Percentiles rank a stretch among this genome's conserved stretches.
Conservation (phyloP, 2,888 invertebrate species). For the Beris morrisii region DNA sequence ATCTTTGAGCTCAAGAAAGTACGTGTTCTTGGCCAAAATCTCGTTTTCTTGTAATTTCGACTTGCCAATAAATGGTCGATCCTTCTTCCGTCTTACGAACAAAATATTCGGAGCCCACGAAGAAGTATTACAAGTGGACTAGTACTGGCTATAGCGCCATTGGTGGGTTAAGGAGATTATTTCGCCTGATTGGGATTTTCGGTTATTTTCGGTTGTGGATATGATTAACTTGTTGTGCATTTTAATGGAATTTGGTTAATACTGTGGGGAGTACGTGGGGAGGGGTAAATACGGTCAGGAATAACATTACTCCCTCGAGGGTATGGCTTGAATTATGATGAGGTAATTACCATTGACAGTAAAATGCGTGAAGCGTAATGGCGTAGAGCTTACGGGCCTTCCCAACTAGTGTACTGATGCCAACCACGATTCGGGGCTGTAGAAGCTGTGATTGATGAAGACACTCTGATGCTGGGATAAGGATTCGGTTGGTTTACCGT, state of each 20-base stretch:
- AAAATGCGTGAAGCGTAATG: conserved; percentile 18
- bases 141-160: conserved; percentile 22
- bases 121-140: background rate
- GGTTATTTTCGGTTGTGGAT: conserved; percentile 38
- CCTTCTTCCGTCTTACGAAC: background rate
- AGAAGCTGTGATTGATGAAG: conserved; percentile 11
- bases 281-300: conserved; percentile 27
- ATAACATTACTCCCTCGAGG: conserved; percentile 34
- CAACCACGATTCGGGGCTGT: background rate
- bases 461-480: no score
- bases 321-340: conserved; percentile 39
- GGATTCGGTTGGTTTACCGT: no score
- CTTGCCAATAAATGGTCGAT: conserved; percentile 10
- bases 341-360: conserved; percentile 39
- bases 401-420: background rate
- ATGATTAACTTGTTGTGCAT: conserved; percentile 40
- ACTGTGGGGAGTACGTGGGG: conserved; percentile 1
- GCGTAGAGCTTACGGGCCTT: conserved; percentile 6
- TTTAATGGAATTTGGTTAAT: conserved; percentile 39
- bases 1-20: conserved; percentile 33
- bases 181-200: conserved; percentile 40
- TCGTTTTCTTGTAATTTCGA: conserved; percentile 34
- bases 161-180: conserved; percentile 40
- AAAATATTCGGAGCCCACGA: background rate
- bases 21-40: conserved; percentile 38